A percentile compares a stretch with the other conserved stretches of the same genome.
Conservation (phyloP, 2,113 vertebrate species). For the Tachysurus vachellii region DNA sequence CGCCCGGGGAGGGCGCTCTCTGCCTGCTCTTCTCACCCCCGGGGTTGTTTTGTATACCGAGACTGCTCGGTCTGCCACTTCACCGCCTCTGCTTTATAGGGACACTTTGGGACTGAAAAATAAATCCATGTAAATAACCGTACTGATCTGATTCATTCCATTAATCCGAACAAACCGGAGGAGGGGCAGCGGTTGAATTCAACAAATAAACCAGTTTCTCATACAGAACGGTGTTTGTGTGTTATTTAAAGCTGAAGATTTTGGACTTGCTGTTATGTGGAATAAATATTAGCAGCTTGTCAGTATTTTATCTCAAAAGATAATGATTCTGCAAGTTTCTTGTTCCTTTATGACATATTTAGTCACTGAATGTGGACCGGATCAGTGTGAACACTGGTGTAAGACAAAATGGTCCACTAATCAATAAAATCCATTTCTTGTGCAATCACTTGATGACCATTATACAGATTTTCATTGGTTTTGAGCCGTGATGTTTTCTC, state of each 20-base stretch:
- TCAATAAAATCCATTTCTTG: not conserved
- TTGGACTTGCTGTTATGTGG: not conserved
- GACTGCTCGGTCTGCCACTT: slow-evolving; percentile 66
- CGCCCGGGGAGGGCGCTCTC: slow-evolving; percentile 52
- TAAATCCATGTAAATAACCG: slow-evolving; percentile 74
- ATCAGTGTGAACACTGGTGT: not conserved
- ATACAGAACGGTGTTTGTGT: slow-evolving; percentile 63
- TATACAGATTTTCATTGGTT: no score
- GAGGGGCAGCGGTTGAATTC: slow-evolving; percentile 80
- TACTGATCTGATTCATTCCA: slow-evolving; percentile 80
- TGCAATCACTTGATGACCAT: not conserved
- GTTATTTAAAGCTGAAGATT: not conserved
- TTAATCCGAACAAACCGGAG: slow-evolving; percentile 75
- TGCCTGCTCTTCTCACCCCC: slow-evolving; percentile 64
- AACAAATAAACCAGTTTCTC: slow-evolving; percentile 68
- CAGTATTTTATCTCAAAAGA: not conserved
- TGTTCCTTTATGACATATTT: not conserved
- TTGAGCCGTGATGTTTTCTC: not conserved
- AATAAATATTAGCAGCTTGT: not conserved
- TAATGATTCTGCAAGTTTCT: not conserved
- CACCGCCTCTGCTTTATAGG: slow-evolving; percentile 67
- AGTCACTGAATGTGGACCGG: not conserved
- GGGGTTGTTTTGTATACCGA: slow-evolving; percentile 65
- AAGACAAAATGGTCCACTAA: not conserved
- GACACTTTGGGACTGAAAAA: slow-evolving; percentile 69